Base-by-base conservation (phyloP, 2,113 vertebrate species). In the Polypterus bichir region DNA sequence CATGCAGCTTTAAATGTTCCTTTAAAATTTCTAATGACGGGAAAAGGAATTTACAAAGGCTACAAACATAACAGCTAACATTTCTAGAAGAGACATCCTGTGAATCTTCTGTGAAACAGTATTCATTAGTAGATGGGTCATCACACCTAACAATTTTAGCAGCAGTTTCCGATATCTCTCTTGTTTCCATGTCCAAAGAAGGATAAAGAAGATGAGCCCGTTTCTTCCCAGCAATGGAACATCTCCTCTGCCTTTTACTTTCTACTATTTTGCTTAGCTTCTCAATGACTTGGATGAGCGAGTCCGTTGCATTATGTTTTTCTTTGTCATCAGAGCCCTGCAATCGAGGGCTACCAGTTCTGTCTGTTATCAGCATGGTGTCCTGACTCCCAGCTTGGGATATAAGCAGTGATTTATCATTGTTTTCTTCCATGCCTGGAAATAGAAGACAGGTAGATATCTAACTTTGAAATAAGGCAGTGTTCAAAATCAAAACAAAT, bases 221-320 rank as follows among this genome's bases (percentile, higher is more conserved):
- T 67, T 96, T 97, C 64, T 87, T 91, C 62, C 85, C 89, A 49
- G 85, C 83, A n/a, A 88, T 53, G 54, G 83, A 69, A 70, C 86
- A 92, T 73, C 80, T 88, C 46, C 87, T 87, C 1, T 92, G 89
- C 51, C 86, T 88, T 72, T 94, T 86, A 44, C 71, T 90, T 71
- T 94, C 92, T 57, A 98, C 94, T 47, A 99, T 98, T 77, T 89
- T 94, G 77, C 91, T 96, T 69, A 99, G 86, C 65, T 97, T 99
- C 74, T 98, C 88, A 46, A 98, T 98, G 64, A 98, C 94, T 6
- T 93, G 89, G 70, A 97, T 92, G 53, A 98, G 82, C 1, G 92
- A 94, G 64, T 97, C 89, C 0, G 91, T 78, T 1, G 79, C 74
- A 57, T 87, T 89, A 66, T 77, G 76, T 77, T 79, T 84, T 1